A percentile compares a stretch with the other conserved stretches of the same genome.
Conservation (phyloP, 2,888 invertebrate species). For the Alloplasta piceator region DNA sequence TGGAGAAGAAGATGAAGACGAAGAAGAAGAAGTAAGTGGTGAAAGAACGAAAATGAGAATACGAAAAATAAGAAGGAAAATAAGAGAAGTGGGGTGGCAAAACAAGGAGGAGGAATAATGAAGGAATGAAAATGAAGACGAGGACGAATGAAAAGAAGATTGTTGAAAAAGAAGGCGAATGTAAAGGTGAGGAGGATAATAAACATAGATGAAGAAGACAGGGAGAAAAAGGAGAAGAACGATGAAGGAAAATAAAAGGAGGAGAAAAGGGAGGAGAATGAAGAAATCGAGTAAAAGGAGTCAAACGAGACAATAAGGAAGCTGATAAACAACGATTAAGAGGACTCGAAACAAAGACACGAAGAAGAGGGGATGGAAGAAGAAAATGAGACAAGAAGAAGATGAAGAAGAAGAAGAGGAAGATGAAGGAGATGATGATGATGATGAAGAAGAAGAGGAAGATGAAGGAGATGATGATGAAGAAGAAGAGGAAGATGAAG, state of each 20-base stretch:
- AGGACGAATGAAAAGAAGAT: conserved; percentile 25
- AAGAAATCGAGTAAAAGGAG: conserved; percentile 48
- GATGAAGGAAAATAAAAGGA: conserved; percentile 54
- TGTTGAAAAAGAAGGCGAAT: conserved; percentile 18
- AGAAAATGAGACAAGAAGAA: conserved; percentile 2
- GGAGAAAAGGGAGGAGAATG: not conserved
- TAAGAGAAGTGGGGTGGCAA: conserved; percentile 18
- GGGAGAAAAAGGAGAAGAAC: conserved; percentile 34
- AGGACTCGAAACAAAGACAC: too few relatives aligned
- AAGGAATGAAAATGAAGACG: conserved; percentile 29
- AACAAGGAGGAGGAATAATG: conserved; percentile 25
- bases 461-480: conserved; percentile 28
- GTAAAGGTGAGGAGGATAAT: conserved; percentile 34
- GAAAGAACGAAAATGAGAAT: conserved; percentile 19
- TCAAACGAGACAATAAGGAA: conserved; percentile 7
- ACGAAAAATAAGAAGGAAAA: not conserved
- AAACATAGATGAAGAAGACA: conserved; percentile 48
- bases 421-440: too few relatives aligned
- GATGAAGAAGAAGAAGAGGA: too few relatives aligned
- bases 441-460: not conserved
- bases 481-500: conserved; percentile 39
- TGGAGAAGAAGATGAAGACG: conserved; percentile 44
- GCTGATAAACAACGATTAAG: too few relatives aligned
- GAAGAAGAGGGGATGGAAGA: not conserved
- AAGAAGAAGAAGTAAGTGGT: conserved; percentile 20